Base-by-base conservation (phyloP, 2,113 vertebrate genomes). In the Oophaga pumilio region DNA sequence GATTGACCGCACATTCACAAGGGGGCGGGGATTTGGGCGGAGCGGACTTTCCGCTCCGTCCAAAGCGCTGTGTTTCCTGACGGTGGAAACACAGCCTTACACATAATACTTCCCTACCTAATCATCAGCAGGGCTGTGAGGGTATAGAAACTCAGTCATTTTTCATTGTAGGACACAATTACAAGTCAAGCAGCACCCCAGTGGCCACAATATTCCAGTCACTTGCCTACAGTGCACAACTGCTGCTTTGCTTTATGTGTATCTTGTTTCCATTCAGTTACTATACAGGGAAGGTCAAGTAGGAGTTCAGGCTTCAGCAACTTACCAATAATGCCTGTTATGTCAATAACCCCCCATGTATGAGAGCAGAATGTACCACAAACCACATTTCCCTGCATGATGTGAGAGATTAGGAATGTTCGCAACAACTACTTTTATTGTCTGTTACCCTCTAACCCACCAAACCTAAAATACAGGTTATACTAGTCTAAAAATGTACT, bases 391-490 rank as follows among this genome's bases (percentile, higher is more conserved):
- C 9, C 24, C 77, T 22, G 53, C 24, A 17, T 57, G 53, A 59
- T 57, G 52, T 59, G 24, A 59, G 24, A 59, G 53, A 28, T 59
- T 6, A 57, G 77, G 56, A 20, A 26, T 79, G 24, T 79, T 59
- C 71, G 4, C 28, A 18, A 18, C 2, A 20, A 49, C 71, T 18
- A 49, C 18, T 17, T 74, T 49, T 74, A 43, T 20, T 52, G 43
- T 53, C 1, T n/a, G 7, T 9, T 43, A 17, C 28, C 33, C 5
- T n/a, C 22, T n/a, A 50, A 50, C 43, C 50, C 76, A 77, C 28
- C n/a, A 50, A 82, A 82, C 78, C 24, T 24, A 33, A 82, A 82
- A 82, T 14, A n/a, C 79, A 49, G 28, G 59, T 82, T 64, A 57
- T 2, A 20, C 78, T 59, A 18, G 77, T 57, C 52, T 52, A n/a